Evolutionary conservation across 2,797 vertebrate species (phyloP).

Genomic region (Melanotaenia nigrans): DNA sequence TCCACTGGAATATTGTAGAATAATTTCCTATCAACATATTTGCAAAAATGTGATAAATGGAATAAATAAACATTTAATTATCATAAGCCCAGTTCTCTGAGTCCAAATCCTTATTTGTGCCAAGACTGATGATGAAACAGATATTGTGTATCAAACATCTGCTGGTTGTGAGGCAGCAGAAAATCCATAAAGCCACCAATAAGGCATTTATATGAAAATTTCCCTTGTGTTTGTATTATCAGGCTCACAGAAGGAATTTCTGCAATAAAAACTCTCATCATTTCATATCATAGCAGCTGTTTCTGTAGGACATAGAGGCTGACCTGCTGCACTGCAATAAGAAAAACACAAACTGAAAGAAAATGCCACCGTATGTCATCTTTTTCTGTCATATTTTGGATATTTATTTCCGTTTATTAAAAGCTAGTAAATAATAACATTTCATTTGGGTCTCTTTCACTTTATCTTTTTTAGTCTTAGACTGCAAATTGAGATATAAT

Average conservation of each 20-base stretch:
- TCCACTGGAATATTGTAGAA: not conserved
- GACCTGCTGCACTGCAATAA: slow-evolving; percentile 7
- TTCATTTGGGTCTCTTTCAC: not conserved
- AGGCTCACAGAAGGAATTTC: slow-evolving; percentile 28
- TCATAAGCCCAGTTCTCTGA: not conserved
- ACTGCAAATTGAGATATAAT: not conserved
- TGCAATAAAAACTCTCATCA: slow-evolving; percentile 41
- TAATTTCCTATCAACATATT: not conserved
- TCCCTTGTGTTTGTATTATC: slow-evolving; percentile 16
- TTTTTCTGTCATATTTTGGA: not conserved
- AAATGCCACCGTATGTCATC: not conserved
- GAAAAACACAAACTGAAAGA: slow-evolving; percentile 14
- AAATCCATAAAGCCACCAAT: slow-evolving; percentile 18
- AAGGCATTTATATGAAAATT: slow-evolving; percentile 21
- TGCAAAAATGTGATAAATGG: not conserved
- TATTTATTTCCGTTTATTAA: not conserved
- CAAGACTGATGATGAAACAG: not conserved
- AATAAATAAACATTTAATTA: not conserved
- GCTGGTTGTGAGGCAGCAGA: not conserved
- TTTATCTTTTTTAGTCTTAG: not conserved
- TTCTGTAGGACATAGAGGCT: slow-evolving; percentile 21
- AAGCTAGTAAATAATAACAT: not conserved
- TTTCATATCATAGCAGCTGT: slow-evolving; percentile 35
- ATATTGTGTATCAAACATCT: slow-evolving; percentile 2
- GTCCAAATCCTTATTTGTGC: not conserved